These are phyloP conservation scores for Clupea harengus DNA, from an alignment of 2,113 vertebrate species.

Conservation along the genomic window DNA sequence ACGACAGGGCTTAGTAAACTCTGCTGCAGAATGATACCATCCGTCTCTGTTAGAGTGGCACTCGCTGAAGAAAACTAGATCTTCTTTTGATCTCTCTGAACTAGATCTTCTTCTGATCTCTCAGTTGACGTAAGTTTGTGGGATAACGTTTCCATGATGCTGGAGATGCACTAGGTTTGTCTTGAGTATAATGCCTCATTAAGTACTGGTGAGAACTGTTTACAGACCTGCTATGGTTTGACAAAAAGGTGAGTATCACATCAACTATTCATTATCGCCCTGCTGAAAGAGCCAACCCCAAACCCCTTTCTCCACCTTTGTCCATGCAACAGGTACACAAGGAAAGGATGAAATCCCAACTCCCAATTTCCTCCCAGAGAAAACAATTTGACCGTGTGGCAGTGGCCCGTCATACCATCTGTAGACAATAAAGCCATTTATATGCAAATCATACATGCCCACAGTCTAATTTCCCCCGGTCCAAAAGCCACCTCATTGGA, in stretches of 20 bases:
- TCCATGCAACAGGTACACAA: neutral
- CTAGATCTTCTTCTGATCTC: neutral
- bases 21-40: neutral
- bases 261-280: conserved; percentile 44
- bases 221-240: conserved; percentile 15
- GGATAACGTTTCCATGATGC: neutral
- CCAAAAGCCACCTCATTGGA: conserved; percentile 46
- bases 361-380: conserved; percentile 50
- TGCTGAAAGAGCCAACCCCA: conserved; percentile 20
- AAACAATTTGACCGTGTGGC: conserved; percentile 55
- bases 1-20: neutral
- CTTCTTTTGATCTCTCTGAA: neutral
- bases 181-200: conserved; percentile 23
- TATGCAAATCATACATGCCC: conserved; percentile 67
- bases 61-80: neutral
- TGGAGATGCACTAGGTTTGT: neutral
- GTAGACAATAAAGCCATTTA: conserved; percentile 67
- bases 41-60: no score
- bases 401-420: conserved; percentile 50
- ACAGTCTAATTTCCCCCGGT: conserved; percentile 44
- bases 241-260: conserved; percentile 43
- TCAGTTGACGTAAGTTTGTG: neutral
- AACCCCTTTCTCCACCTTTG: conserved; percentile 27
- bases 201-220: conserved; percentile 20
- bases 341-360: conserved; percentile 46